Base-by-base conservation (phyloP, 2,113 vertebrate genomes). In the Nothoprocta perdicaria region DNA sequence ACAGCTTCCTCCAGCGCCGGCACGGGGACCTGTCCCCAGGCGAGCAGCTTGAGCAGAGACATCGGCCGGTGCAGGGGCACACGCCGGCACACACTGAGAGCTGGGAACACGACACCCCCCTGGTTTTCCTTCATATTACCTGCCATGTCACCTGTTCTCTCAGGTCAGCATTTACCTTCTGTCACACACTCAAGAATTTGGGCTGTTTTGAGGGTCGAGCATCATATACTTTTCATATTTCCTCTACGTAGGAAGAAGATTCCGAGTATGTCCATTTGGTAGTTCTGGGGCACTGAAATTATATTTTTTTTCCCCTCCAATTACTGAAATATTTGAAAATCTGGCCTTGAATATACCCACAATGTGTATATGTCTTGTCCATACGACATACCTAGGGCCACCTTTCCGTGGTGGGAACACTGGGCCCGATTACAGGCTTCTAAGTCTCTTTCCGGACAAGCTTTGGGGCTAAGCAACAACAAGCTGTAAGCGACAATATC, bases 121-220 rank as follows among this genome's bases (percentile, higher is more conserved):
- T 53, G 9, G 0, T 33, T 2, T 5, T 18, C 43, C 77, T 6
- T 1, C 15, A 4, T 9, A 0, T 43, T 43, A 6, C 0, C 45
- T 5, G 31, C 1, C 65, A 14, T 19, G 7, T 2, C 0, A 6
- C 0, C 0, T 1, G 1, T 9, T 6, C 16, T 17, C 41, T 7
- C 31, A 26, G 43, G 9, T 3, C 6, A 24, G 7, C 33, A 0
- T 9, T 9, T 1, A 0, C n/a, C 65, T 61, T 15, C 41, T 31
- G 19, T 8, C 1, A 23, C 0, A 21, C 27, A 29, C 33, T 58
- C 10, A 4, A 3, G 57, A 8, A 2, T 13, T 14, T 3, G 21
- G 0, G 5, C 14, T 53, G 24, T 27, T 53, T 53, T 53, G 52
- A 26, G 8, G 52, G 52, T 53, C 52, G 27, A 53, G 52, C 24